Base-by-base conservation (phyloP, 2,888 invertebrate species). In the Conus canariensis region DNA sequence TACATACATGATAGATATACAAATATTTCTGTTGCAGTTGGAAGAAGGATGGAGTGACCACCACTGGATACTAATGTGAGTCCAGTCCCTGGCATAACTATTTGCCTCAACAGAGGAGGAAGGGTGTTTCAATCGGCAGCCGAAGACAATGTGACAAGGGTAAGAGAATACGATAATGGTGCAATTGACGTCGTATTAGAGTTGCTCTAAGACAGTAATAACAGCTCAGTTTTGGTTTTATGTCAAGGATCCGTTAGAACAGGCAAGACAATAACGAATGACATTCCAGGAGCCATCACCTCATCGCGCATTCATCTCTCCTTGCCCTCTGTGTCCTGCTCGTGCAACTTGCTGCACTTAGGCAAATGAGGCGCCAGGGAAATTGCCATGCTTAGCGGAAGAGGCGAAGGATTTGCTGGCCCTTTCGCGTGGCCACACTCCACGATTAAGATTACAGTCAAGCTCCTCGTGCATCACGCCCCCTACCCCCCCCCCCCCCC, bases 301-400 rank as follows among this genome's bases (percentile, higher is more conserved):
- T 74, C 74, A 74, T 74, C n/a, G 74, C 22, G 74, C 4, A 74
- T 74, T 74, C 74, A 74, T 74, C n/a, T 74, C 74, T 22, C 74
- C n/a, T 30, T 19, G 9, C 74, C 74, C 4, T n/a, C 10, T 5
- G 16, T 16, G 60, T 16, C 16, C 12, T 12, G 60, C 60, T 64
- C 60, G 60, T 64, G 60, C 60, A 64, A 64, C 60, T 64, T 12
- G 60, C 60, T 64, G 64, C 67, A 74, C 74, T 74, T 74, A n/a
- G 74, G 74, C n/a, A 70, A n/a, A 74, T 74, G 74, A 74, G 74
- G n/a, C n/a, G 74, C 74, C 10, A n/a, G 74, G 74, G n/a, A 74
- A 74, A 74, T 74, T 74, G n/a, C 74, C n/a, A 74, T 74, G 74
- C 74, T 74, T 74, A 70, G 74, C 74, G 74, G 74, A 70, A 74